Evolutionary conservation across 2,113 vertebrate genomes (phyloP).

Genomic region (Pseudorectes ferrugineus): DNA sequence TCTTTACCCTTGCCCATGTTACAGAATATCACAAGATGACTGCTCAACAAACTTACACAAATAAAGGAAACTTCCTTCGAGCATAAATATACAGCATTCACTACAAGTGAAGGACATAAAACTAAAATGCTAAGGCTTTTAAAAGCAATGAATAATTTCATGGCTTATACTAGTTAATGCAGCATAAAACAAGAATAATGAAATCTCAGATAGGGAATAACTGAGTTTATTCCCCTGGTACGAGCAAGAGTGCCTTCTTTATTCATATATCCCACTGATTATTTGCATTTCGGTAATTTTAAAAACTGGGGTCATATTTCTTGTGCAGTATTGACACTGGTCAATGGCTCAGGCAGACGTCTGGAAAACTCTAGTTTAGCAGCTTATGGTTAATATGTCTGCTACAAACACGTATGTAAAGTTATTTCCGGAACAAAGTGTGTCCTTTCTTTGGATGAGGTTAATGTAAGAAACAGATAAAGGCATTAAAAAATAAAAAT

Average conservation of each 20-base stretch:
- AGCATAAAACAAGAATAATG: background rate
- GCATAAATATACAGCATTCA: background rate
- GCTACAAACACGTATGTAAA: background rate
- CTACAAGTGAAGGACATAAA: background rate
- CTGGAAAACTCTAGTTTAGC: background rate
- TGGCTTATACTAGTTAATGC: background rate
- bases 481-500: background rate
- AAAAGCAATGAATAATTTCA: background rate
- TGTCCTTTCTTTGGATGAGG: background rate
- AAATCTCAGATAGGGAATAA: background rate
- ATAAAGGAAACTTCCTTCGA: background rate
- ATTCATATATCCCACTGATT: background rate
- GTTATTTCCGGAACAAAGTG: background rate
- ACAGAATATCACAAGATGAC: background rate
- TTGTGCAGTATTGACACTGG: background rate
- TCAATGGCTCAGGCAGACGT: background rate
- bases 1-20: background rate
- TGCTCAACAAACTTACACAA: background rate
- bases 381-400: background rate
- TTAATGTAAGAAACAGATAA: background rate
- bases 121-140: background rate
- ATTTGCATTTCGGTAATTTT: background rate
- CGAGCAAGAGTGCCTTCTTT: background rate
- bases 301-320: background rate
- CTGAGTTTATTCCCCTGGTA: background rate